Evolutionary conservation across 1,140 invertebrate genomes (phyloP), one percentile per base, ranked within the genome.

Genomic region (Babylonia areolata): DNA sequence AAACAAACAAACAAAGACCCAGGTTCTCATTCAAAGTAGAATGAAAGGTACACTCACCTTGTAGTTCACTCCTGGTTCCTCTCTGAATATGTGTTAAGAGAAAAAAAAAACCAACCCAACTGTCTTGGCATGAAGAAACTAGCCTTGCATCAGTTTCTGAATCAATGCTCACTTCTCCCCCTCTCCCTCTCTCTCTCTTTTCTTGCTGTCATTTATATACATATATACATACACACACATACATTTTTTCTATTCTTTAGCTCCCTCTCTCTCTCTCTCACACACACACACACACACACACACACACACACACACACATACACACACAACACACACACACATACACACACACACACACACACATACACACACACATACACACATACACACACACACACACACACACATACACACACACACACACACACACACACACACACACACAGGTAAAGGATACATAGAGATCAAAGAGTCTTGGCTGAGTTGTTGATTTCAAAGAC

Each of bases 401-500:
- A 28, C 35, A 77, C 35, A 77, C 35, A 40, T 31, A 23, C 73
- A 37, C 73, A 77, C 23, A 37, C 11, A 37, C 23, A 23, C 73
- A 77, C 23, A 23, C 73, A 77, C 73, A 77, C 23, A 37, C 37
- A 40, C 35, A 33, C 3, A 37, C 15, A 33, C 11, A 37, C 20
- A 11, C n/a, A 75, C 17, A 17, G 3, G 9, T 5, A 5, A 91
- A 93, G 91, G 93, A 94, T 93, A 93, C 93, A 90, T 93, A 94
- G 80, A 94, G 89, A 88, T 94, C 91, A 89, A 93, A 93, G 33
- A 94, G 88, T 80, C 90, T 87, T 0, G 93, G 93, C 82, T 94
- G 92, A 58, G 91, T 86, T 69, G 90, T 88, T 39, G 93, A 92
- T 40, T 91, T 91, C 23, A 94, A 79, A 15, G 92, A 88, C 54